These are phyloP conservation scores for Tympanuchus pallidicinctus DNA, from an alignment of 2,113 vertebrate genomes.

Conservation along the genomic window DNA sequence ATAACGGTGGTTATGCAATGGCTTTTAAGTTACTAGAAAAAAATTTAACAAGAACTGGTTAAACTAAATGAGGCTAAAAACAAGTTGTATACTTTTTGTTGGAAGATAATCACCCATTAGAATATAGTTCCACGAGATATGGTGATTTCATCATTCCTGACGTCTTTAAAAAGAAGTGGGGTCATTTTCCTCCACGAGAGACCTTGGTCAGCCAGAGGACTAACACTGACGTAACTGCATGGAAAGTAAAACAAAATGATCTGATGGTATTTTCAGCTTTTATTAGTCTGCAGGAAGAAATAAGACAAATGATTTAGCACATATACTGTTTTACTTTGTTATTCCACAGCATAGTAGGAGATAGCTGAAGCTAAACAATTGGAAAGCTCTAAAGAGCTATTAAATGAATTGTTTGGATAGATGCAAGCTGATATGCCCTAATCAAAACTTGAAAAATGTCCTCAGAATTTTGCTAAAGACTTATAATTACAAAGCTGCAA, in stretches of 20 bases:
- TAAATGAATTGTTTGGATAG: neutral
- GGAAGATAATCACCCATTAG: neutral
- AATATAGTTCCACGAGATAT: neutral
- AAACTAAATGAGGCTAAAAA: neutral
- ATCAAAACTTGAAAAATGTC: neutral
- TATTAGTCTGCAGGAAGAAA: neutral
- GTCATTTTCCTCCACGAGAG: neutral
- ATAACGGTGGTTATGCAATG: neutral
- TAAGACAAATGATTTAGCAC: neutral
- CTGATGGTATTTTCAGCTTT: neutral
- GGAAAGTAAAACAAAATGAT: neutral
- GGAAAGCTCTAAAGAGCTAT: neutral
- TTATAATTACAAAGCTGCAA: neutral
- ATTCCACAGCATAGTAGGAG: neutral
- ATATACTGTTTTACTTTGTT: neutral
- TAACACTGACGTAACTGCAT: neutral
- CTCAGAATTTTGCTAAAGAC: rapidly evolving
- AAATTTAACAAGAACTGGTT: neutral
- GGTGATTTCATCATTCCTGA: neutral
- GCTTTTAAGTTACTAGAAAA: neutral
- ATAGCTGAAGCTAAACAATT: neutral
- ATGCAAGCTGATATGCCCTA: neutral
- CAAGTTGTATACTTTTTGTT: neutral
- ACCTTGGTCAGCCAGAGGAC: neutral
- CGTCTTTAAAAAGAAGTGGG: neutral